A percentile compares a stretch with the other conserved stretches of the same genome.
Conservation (phyloP, 1,140 invertebrate species). For the Manduca sexta region DNA sequence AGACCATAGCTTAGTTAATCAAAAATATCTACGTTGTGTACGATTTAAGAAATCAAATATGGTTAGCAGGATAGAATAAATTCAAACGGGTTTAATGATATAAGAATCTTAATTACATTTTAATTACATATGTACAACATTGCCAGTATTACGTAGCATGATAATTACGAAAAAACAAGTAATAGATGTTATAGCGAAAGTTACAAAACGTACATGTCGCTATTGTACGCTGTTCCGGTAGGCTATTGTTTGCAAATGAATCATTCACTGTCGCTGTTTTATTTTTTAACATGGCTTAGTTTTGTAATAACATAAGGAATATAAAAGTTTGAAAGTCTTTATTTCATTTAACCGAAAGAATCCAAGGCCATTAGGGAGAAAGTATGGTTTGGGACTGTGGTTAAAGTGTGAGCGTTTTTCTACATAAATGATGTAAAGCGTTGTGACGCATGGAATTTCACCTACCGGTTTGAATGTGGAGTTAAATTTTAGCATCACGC, state of each 20-base stretch:
- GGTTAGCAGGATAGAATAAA: no score
- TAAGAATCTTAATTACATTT: no score
- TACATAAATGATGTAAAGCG: background rate
- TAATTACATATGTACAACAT: no score
- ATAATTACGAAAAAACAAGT: background rate
- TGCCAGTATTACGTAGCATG: background rate
- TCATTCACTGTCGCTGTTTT: conserved; percentile 18
- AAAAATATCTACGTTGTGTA: no score
- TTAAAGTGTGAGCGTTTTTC: background rate
- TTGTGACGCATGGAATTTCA: background rate
- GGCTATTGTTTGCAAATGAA: conserved; percentile 56
- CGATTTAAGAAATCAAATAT: no score
- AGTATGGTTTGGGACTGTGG: background rate
- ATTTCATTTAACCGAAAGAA: no score
- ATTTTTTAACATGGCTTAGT: background rate
- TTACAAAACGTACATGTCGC: conserved; percentile 18
- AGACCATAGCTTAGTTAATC: no score
- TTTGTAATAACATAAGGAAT: background rate
- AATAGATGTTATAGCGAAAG: conserved; percentile 22
- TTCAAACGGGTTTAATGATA: no score
- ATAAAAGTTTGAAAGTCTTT: no score
- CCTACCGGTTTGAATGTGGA: no score
- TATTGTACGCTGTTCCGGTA: conserved; percentile 36
- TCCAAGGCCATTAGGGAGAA: background rate
- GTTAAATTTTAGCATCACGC: no score